Percentiles rank a stretch among this genome's conserved stretches.
Evolutionary conservation across 2,888 invertebrate genomes (phyloP).

Genomic region (Rhagophthalmus giganteus): DNA sequence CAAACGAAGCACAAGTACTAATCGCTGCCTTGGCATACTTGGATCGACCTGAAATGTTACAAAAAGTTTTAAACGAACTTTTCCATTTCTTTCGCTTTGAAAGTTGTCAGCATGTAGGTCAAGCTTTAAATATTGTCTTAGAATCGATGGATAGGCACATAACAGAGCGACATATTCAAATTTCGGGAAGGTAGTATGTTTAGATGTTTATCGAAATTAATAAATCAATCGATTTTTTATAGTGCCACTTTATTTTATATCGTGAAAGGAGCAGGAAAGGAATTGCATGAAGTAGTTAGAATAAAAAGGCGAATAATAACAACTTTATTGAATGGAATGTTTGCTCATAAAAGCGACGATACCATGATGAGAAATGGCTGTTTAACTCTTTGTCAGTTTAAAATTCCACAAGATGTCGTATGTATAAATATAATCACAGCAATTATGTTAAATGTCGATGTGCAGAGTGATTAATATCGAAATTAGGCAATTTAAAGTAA

Average conservation of each 20-base stretch:
- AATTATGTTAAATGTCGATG: no score
- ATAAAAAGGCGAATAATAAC: slow-evolving; percentile 80
- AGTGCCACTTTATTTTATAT: slow-evolving; percentile 95
- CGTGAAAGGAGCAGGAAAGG: slow-evolving; percentile 83
- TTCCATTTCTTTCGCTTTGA: slow-evolving; percentile 86
- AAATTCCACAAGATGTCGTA: slow-evolving; percentile 93
- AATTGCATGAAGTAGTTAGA: slow-evolving; percentile 66
- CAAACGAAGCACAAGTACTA: slow-evolving; percentile 86
- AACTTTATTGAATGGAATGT: slow-evolving; percentile 87
- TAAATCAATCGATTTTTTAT: slow-evolving; percentile 39
- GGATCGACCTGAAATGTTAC: slow-evolving; percentile 80
- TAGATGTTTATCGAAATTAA: not conserved
- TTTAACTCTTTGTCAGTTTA: slow-evolving; percentile 90
- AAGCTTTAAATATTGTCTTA: slow-evolving; percentile 79
- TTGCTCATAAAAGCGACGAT: slow-evolving; percentile 78
- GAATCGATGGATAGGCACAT: slow-evolving; percentile 89
- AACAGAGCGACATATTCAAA: slow-evolving; percentile 87
- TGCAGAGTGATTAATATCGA: no score
- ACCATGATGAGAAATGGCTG: slow-evolving; percentile 97
- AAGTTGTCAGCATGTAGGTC: slow-evolving; percentile 73
- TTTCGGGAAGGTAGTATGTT: slow-evolving; percentile 74
- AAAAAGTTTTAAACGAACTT: slow-evolving; percentile 85
- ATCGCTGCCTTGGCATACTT: slow-evolving; percentile 82
- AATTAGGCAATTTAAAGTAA: no score
- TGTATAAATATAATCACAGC: slow-evolving; percentile 46